phyloP scores from a whole-genome alignment of 2,888 invertebrate genomes.

The Linyphia triangularis region DNA sequence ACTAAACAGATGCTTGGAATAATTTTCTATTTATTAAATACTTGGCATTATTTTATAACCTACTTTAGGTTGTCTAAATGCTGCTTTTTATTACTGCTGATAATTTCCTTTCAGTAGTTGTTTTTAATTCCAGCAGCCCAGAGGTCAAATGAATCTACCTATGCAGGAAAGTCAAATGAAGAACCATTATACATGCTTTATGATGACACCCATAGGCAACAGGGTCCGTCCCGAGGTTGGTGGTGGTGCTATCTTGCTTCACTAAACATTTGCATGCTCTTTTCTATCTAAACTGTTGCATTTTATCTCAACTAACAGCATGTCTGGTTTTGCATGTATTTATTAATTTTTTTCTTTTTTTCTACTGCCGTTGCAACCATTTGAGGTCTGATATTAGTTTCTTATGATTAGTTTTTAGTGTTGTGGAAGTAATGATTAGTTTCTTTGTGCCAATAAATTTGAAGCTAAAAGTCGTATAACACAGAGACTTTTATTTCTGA shows the following conservation, averaged over 20 bases:
- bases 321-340: slow-evolving; percentile 46
- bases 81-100: slow-evolving; percentile 25
- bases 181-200: slow-evolving; percentile 77
- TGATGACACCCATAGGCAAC: slow-evolving; percentile 77
- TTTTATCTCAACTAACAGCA: slow-evolving; percentile 12
- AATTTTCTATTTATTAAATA: not conserved
- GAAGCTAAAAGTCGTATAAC: too few species aligned
- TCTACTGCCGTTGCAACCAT: not conserved
- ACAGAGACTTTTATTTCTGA: too few species aligned
- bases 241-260: slow-evolving; percentile 74
- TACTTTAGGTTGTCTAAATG: not conserved
- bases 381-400: not conserved
- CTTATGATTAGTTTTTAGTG: not conserved
- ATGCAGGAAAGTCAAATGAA: slow-evolving; percentile 72
- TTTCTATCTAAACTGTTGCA: slow-evolving; percentile 24
- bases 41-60: slow-evolving; percentile 21
- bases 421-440: too few species aligned
- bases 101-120: slow-evolving; percentile 67
- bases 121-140: slow-evolving; percentile 73
- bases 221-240: slow-evolving; percentile 70
- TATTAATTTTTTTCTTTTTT: slow-evolving; percentile 14
- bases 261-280: slow-evolving; percentile 28
- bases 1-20: slow-evolving; percentile 7
- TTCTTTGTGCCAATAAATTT: too few species aligned
- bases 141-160: slow-evolving; percentile 62